Base-by-base conservation (phyloP, 2,113 vertebrate genomes). In the Solea senegalensis region DNA sequence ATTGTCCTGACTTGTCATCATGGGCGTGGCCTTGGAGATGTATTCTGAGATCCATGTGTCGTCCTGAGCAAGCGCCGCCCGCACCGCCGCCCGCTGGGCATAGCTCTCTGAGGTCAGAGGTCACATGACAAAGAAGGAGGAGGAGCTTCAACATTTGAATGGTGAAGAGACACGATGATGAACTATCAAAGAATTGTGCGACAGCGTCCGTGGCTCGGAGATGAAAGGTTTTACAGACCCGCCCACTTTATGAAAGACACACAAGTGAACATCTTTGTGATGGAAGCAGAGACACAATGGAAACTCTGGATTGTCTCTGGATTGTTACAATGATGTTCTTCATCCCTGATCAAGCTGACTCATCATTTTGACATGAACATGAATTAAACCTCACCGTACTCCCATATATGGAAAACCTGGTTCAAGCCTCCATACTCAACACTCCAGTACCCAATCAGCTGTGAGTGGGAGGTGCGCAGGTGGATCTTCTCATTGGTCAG, bases 361-460 rank as follows among this genome's bases (percentile, higher is more conserved):
- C 34, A 34, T 4, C 34, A 34, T 34, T 34, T 3, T 34, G 34
- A 34, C 34, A 6, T 34, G 34, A 34, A 34, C 34, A 6, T 34
- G 34, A 27, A 53, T 5, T 8, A 26, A 15, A 27, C 8, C 92
- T 92, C 71, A 94, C 93, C 93, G 62, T 94, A 99, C 77, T 97
- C 96, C 97, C 97, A 99, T 70, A 99, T 85, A 75, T 98, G 97
- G 71, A 97, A 85, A 15, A 95, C 95, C 76, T 94, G 95, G 92
- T 98, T 98, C 70, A 97, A 83, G 62, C 94, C 95, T 4, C 96
- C 96, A 21, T 96, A 95, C 86, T 99, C 96, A 0, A 92, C 82
- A 8, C 80, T 94, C 97, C 97, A 99, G 69, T 92, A 95, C 39
- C 97, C 97, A 76, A 96, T 44, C 83, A 99, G 86, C 85, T 97